Percentiles rank a stretch among this genome's conserved stretches.
phyloP scores from a whole-genome alignment of 2,888 invertebrate species.

The Microctonus aethiopoides region DNA sequence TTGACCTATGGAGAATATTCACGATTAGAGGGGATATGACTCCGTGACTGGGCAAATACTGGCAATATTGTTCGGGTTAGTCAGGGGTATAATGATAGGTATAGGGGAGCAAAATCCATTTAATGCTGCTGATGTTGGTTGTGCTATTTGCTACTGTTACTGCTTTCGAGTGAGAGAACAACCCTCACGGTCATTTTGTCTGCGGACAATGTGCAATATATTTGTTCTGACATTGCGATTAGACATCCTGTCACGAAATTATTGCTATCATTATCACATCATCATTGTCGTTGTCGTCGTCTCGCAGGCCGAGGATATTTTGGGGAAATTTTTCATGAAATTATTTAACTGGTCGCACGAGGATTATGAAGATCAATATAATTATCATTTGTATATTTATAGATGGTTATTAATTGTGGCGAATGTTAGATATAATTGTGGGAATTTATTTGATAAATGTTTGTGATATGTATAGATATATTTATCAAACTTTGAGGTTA shows the following conservation, averaged over 20 bases:
- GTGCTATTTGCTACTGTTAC: conserved; percentile 2
- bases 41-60: conserved; percentile 55
- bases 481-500: no score
- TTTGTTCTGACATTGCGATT: conserved; percentile 39
- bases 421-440: no score
- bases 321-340: background rate
- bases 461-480: no score
- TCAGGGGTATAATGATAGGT: conserved; percentile 27
- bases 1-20: conserved; percentile 15
- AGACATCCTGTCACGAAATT: background rate
- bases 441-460: no score
- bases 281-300: background rate
- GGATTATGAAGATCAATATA: background rate
- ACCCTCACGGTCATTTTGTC: conserved; percentile 39
- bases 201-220: conserved; percentile 44
- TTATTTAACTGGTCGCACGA: conserved; percentile 18
- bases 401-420: no score
- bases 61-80: conserved; percentile 58
- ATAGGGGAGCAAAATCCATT: conserved; percentile 49
- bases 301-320: background rate
- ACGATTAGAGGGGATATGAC: conserved; percentile 47
- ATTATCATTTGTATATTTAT: background rate
- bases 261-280: background rate
- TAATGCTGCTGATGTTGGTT: conserved; percentile 20
- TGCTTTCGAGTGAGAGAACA: conserved; percentile 4